Base-by-base conservation (phyloP, 2,113 vertebrate genomes). In the Lamprotornis superbus region DNA sequence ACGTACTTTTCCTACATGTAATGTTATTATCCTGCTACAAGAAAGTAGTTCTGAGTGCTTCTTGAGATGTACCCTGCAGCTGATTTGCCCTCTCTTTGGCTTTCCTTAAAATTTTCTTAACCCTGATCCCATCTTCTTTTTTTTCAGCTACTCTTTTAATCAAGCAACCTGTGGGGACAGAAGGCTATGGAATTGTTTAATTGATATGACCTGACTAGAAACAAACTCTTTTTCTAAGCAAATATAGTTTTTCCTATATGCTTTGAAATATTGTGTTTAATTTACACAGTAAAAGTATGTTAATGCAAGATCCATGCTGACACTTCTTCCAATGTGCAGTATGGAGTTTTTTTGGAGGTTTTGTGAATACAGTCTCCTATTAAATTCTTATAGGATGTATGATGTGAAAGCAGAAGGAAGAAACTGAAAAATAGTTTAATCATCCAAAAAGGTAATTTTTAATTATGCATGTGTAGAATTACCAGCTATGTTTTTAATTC, bases 121-220 rank as follows among this genome's bases (percentile, higher is more conserved):
- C 5, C 5, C 0, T 0, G 0, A 30, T 40, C 7, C 4, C 12
- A 61, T 8, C 8, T 35, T 11, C 2, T 52, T 28, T 83, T 30
- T 53, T 75, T 70, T 15, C 17, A 53, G 7, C 8, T 86, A 20
- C 19, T 16, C 7, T 75, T 81, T 80, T 40, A 79, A 63, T 6
- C 4, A 8, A 76, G 37, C 2, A 53, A 10, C 10, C 15, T 60
- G 2, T 33, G 25, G 37, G 80, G 7, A 17, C 5, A 59, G 21
- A 53, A 93, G 4, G 18, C 5, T 52, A 28, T n/a, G 12, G 3
- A 12, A 61, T 31, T 24, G 0, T 49, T 21, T 60, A 19, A 15
- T 76, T 82, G 9, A 22, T 56, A 44, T 0, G 2, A 50, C 1
- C 17, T 61, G n/a, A 46, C 11, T n/a, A 49, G 33, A 60, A 80